A percentile compares a stretch with the other conserved stretches of the same genome.
These are phyloP conservation scores for Habrosyne pyritoides DNA, from an alignment of 2,888 invertebrate genomes.

Conservation along the genomic window DNA sequence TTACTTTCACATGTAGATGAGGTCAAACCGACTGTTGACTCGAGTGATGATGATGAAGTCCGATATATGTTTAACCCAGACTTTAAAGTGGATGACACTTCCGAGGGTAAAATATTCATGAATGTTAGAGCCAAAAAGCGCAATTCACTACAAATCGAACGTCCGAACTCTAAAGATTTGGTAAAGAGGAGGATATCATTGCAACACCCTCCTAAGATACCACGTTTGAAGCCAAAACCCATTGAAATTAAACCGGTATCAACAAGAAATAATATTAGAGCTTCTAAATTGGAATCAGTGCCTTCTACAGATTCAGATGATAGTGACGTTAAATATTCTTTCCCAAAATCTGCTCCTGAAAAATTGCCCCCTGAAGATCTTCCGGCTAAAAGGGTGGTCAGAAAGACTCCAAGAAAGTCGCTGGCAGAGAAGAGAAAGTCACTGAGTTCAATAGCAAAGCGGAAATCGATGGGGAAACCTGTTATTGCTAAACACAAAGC, in stretches of 20 bases:
- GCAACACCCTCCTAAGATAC: constrained; percentile 70
- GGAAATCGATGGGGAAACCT: constrained; percentile 63
- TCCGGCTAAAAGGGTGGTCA: constrained; percentile 33
- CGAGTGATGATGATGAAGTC: constrained; percentile 71
- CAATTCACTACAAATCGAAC: constrained; percentile 69
- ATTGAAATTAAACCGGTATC: constrained; percentile 42
- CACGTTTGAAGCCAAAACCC: constrained; percentile 62
- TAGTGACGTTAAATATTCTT: constrained; percentile 76
- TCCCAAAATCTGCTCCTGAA: constrained; percentile 52
- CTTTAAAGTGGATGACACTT: constrained; percentile 51
- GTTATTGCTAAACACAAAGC: constrained; percentile 46
- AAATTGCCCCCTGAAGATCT: constrained; percentile 34
- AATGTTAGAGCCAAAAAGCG: constrained; percentile 68
- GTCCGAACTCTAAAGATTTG: constrained; percentile 69
- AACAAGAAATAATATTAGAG: constrained; percentile 42
- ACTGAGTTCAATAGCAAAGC: constrained; percentile 61
- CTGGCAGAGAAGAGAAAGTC: constrained; percentile 62
- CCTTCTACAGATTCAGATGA: constrained; percentile 72
- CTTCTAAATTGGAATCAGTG: constrained; percentile 42
- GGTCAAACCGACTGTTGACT: constrained; percentile 40
- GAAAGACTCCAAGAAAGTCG: constrained; percentile 47
- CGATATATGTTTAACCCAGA: constrained; percentile 76
- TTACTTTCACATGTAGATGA: constrained; percentile 31
- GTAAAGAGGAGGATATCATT: constrained; percentile 66
- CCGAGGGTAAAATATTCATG: constrained; percentile 62